Evolutionary conservation across 2,113 vertebrate genomes (phyloP).

Genomic region (Phaethornis superciliosus): DNA sequence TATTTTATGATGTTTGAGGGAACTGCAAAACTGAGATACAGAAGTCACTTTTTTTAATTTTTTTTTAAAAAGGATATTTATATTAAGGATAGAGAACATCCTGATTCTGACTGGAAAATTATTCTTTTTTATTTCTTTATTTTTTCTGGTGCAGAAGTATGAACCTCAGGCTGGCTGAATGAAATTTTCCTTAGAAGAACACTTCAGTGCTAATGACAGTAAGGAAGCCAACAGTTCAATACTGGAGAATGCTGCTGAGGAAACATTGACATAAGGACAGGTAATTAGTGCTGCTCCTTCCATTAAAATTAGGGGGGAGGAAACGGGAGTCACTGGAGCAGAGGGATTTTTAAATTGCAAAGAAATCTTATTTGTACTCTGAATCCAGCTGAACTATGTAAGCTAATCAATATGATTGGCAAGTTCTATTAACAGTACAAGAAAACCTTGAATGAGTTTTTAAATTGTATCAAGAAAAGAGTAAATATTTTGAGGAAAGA

Average conservation of each 20-base stretch:
- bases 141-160: slow-evolving; percentile 38
- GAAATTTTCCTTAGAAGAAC: slow-evolving; percentile 37
- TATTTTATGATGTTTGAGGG: slow-evolving; percentile 48
- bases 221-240: slow-evolving; percentile 12
- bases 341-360: slow-evolving; percentile 41
- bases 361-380: slow-evolving; percentile 24
- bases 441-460: background rate
- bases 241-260: slow-evolving; percentile 12
- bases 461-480: background rate
- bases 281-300: slow-evolving; percentile 61
- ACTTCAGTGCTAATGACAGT: slow-evolving; percentile 49
- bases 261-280: slow-evolving; percentile 44
- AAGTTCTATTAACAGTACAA: slow-evolving; percentile 49
- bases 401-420: slow-evolving; percentile 50
- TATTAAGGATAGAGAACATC: slow-evolving; percentile 19
- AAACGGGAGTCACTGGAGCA: background rate
- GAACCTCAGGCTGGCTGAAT: slow-evolving; percentile 38
- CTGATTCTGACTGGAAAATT: slow-evolving; percentile 55
- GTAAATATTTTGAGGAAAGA: slow-evolving; percentile 42
- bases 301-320: slow-evolving; percentile 41
- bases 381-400: slow-evolving; percentile 47
- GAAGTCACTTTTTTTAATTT: background rate
- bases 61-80: too few species aligned
- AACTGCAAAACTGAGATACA: slow-evolving; percentile 62
- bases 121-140: slow-evolving; percentile 35